Percentiles rank a stretch among this genome's conserved stretches.
These are phyloP conservation scores for Malachius bipustulatus DNA, from an alignment of 2,888 invertebrate species.

Conservation along the genomic window DNA sequence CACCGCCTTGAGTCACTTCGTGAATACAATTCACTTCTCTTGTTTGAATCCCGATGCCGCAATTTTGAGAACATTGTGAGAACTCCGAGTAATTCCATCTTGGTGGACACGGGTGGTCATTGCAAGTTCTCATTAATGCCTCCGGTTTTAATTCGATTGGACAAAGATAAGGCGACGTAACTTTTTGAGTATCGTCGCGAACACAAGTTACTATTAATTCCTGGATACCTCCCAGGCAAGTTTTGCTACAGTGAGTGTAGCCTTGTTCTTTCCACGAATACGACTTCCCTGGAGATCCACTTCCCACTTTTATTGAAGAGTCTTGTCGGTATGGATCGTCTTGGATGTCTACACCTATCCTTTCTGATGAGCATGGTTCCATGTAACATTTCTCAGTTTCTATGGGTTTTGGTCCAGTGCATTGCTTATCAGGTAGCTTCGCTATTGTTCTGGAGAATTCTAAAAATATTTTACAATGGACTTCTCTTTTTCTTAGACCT, in stretches of 20 bases:
- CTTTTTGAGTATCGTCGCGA: slow-evolving; percentile 73
- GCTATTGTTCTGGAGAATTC: slow-evolving; percentile 85
- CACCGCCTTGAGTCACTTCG: slow-evolving; percentile 72
- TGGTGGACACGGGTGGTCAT: slow-evolving; percentile 91
- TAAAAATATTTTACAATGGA: slow-evolving; percentile 89
- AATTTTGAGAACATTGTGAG: slow-evolving; percentile 81
- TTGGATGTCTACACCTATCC: slow-evolving; percentile 41
- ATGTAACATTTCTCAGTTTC: slow-evolving; percentile 71
- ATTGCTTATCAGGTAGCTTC: slow-evolving; percentile 76
- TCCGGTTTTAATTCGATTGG: slow-evolving; percentile 80
- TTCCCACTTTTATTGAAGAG: slow-evolving; percentile 20
- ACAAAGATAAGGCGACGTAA: slow-evolving; percentile 80
- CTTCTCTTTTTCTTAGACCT: slow-evolving; percentile 72
- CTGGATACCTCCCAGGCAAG: slow-evolving; percentile 74
- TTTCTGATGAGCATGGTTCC: slow-evolving; percentile 55
- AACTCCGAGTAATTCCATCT: slow-evolving; percentile 88
- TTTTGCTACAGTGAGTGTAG: slow-evolving; percentile 87
- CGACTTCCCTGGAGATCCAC: slow-evolving; percentile 52
- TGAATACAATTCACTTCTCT: slow-evolving; percentile 83
- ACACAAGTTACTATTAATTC: slow-evolving; percentile 83
- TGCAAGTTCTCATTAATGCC: slow-evolving; percentile 78
- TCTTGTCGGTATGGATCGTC: slow-evolving; percentile 33
- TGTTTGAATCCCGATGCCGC: slow-evolving; percentile 88
- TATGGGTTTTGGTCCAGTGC: slow-evolving; percentile 72
- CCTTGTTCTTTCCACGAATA: slow-evolving; percentile 85